Base-by-base conservation (phyloP, 2,113 vertebrate genomes). In the Pomatostomus ruficeps region DNA sequence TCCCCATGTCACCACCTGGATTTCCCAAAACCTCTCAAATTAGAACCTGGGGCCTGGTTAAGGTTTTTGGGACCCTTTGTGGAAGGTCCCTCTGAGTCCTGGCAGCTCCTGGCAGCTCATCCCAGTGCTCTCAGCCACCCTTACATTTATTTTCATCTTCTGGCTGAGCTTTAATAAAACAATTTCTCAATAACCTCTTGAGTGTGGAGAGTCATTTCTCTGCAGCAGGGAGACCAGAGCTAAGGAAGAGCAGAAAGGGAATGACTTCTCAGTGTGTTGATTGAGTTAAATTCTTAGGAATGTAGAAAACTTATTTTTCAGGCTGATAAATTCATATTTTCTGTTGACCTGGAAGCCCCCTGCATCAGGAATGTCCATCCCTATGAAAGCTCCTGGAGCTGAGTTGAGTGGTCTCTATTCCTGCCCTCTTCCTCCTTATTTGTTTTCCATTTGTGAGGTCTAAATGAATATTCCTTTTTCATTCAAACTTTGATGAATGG, bases 111-210 rank as follows among this genome's bases (percentile, higher is more conserved):
- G 72, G 62, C 35, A 61, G 29, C 35, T 33, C 35, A 23, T 67
- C 19, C 36, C 35, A 8, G 25, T 25, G 68, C 24, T 35, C 35
- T 73, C 5, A 9, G 33, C 26, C 26, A 42, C 23, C 6, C 24
- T 49, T 14, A 28, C 21, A 48, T 36, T 91, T 72, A 20, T 84
- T 84, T 72, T 86, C 21, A 17, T 88, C 43, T 75, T 75, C 45
- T 73, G 63, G 14, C 23, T 73, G 55, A 86, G 48, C 35, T 62
- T 86, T 72, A 91, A 89, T 89, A 84, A 91, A 91, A 24, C 25
- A 13, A 16, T 81, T 83, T 38, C 42, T 72, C 61, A 45, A 19
- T 55, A 80, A 61, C 24, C 35, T 59, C 49, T 54, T 14, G 70
- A 43, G 38, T 20, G 11, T 45, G 38, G 28, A 36, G 48, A 83